A percentile compares a stretch with the other conserved stretches of the same genome.
Conservation (phyloP, 2,113 vertebrate species). For the Prinia subflava region DNA sequence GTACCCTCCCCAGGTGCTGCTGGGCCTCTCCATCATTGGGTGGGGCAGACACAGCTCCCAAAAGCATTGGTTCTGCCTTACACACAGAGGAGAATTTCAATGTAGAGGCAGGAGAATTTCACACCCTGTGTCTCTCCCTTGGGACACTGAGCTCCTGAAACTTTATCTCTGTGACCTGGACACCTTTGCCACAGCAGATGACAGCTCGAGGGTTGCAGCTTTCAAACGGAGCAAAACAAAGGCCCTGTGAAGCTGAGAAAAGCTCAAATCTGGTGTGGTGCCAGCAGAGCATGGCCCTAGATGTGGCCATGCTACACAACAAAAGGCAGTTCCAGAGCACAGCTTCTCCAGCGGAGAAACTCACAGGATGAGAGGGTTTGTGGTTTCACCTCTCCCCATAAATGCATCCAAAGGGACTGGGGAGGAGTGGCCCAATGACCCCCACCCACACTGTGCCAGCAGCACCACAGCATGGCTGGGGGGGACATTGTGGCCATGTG, state of each 20-base stretch:
- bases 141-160: background rate
- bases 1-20: background rate
- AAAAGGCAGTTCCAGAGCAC: background rate
- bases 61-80: background rate
- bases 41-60: background rate
- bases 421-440: fast-evolving
- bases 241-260: background rate
- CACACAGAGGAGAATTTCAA: background rate
- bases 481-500: fast-evolving
- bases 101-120: background rate
- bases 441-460: background rate
- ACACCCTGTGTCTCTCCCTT: background rate
- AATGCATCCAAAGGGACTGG: background rate
- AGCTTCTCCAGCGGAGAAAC: background rate
- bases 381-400: background rate
- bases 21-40: background rate
- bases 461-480: background rate
- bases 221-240: background rate
- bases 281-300: background rate
- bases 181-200: background rate
- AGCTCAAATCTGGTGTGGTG: background rate
- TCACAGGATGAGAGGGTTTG: background rate
- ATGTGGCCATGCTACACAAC: background rate
- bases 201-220: background rate
- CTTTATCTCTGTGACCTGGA: background rate